phyloP scores from a whole-genome alignment of 2,797 vertebrate genomes.

The Neosilurus hyrtlii region DNA sequence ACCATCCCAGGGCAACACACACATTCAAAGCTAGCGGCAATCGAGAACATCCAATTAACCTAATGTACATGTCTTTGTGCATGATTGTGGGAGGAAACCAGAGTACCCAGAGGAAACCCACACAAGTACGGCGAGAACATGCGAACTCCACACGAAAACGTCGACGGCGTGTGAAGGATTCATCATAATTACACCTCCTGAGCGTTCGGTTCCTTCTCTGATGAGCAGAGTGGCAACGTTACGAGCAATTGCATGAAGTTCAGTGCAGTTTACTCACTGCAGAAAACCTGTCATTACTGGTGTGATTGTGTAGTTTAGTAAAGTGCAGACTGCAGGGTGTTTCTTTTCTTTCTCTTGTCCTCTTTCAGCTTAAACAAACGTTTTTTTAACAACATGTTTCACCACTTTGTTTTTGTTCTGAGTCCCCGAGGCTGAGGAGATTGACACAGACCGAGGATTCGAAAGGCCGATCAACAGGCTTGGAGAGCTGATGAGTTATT shows the following conservation, averaged over 20 bases:
- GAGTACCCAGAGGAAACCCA: too few relatives aligned
- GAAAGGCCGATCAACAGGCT: slow-evolving; percentile 51
- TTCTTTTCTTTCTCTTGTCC: background rate
- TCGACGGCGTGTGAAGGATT: background rate
- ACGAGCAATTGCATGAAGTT: slow-evolving; percentile 25
- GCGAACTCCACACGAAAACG: too few relatives aligned
- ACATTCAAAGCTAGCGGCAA: too few relatives aligned
- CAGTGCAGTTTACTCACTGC: slow-evolving; percentile 33
- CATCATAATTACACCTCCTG: background rate
- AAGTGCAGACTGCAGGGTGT: slow-evolving; percentile 6
- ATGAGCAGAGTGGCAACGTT: background rate
- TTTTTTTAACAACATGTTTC: slow-evolving; percentile 29
- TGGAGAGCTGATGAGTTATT: slow-evolving; percentile 47
- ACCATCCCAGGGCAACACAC: too few relatives aligned
- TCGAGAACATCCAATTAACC: too few relatives aligned
- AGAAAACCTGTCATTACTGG: slow-evolving; percentile 22
- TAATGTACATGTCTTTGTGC: too few relatives aligned
- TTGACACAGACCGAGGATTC: slow-evolving; percentile 44
- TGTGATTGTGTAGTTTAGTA: slow-evolving; percentile 16
- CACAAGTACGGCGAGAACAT: too few relatives aligned
- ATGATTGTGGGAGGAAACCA: too few relatives aligned
- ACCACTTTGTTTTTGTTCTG: slow-evolving; percentile 16
- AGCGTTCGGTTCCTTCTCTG: background rate
- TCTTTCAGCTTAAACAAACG: slow-evolving; percentile 17
- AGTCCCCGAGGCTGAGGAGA: slow-evolving; percentile 32